Conservation (phyloP, 2,113 vertebrate species). For the Butorides virescens region DNA sequence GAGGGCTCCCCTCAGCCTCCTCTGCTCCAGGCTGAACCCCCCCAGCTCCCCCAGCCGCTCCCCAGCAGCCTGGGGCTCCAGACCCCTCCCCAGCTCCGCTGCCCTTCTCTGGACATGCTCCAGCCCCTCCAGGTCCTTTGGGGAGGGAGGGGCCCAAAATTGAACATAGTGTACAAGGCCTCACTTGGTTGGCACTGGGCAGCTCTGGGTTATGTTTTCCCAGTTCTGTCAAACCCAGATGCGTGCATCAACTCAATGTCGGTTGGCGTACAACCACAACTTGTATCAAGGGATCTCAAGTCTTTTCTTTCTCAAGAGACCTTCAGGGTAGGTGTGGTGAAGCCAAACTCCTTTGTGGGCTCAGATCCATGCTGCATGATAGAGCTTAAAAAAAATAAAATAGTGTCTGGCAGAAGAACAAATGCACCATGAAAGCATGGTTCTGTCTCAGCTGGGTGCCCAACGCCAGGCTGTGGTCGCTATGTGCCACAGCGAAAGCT, state of each 20-base stretch:
- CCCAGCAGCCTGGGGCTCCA: too few relatives aligned
- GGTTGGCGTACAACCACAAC: neutral
- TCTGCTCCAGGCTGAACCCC: too few relatives aligned
- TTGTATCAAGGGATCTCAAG: too few relatives aligned
- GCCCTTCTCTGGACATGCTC: too few relatives aligned
- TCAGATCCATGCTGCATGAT: fast-evolving
- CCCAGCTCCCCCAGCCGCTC: too few relatives aligned
- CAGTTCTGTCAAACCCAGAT: fast-evolving
- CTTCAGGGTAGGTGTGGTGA: neutral
- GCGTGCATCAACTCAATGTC: fast-evolving
- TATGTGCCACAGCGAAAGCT: fast-evolving
- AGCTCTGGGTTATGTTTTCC: neutral
- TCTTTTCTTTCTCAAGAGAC: neutral
- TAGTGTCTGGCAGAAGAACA: neutral
- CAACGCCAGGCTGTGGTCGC: fast-evolving
- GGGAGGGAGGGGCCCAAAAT: too few relatives aligned
- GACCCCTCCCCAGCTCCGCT: too few relatives aligned
- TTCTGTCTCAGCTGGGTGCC: neutral
- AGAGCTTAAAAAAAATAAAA: neutral
- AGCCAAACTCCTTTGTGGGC: too few relatives aligned
- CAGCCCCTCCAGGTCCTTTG: too few relatives aligned
- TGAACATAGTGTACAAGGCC: too few relatives aligned
- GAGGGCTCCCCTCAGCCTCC: too few relatives aligned
- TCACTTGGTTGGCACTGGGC: too few relatives aligned
- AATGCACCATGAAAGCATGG: fast-evolving